Percentiles rank a stretch among this genome's conserved stretches.
Evolutionary conservation across 2,113 vertebrate species (phyloP).

Genomic region (Colaptes auratus): DNA sequence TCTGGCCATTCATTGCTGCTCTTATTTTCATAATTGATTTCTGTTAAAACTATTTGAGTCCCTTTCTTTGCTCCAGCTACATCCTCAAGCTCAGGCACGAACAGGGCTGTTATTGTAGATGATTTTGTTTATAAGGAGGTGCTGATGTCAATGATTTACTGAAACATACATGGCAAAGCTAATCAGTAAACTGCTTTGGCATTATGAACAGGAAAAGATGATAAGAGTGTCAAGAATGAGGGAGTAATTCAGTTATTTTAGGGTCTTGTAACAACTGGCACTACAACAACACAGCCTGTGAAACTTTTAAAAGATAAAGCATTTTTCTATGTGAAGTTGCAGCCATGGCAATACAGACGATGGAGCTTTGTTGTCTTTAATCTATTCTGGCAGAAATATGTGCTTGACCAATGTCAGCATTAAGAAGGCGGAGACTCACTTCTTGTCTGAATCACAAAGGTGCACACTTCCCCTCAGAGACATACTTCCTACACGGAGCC

Average conservation of each 20-base stretch:
- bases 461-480: slow-evolving; percentile 15
- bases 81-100: not conserved
- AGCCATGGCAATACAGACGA: not conserved
- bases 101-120: not conserved
- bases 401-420: not conserved
- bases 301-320: not conserved
- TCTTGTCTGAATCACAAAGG: slow-evolving; percentile 3
- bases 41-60: not conserved
- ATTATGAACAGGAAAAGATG: slow-evolving; percentile 31
- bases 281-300: not conserved
- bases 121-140: not conserved
- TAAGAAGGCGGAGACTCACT: not conserved
- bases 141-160: slow-evolving; percentile 43
- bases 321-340: not conserved
- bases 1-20: not conserved
- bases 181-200: slow-evolving; percentile 13
- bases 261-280: slow-evolving; percentile 10
- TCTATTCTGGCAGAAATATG: not conserved
- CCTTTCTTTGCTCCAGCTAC: not conserved
- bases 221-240: slow-evolving; percentile 24
- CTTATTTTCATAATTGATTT: not conserved
- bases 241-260: slow-evolving; percentile 6
- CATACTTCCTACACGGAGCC: slow-evolving; percentile 20
- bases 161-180: not conserved
- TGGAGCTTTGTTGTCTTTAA: not conserved